Percentiles rank a stretch among this genome's conserved stretches.
Evolutionary conservation across 2,888 invertebrate genomes (phyloP).

Genomic region (Chloroclystis v-ata): DNA sequence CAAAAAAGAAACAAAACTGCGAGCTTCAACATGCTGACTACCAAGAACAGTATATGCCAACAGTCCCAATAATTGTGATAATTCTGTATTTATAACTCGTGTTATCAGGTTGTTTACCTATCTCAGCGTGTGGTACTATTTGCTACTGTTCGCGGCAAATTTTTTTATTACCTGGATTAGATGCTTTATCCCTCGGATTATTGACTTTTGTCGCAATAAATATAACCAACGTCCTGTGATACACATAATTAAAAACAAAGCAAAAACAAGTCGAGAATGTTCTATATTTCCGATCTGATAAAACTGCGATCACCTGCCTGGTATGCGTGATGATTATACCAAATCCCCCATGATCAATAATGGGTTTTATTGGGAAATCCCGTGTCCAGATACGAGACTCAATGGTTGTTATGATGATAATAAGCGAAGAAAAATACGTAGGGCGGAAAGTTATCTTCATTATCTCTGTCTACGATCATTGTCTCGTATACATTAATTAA

Average conservation of each 20-base stretch:
- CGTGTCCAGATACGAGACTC: too few species aligned
- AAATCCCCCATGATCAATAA: too few species aligned
- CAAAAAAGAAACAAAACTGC: conserved; percentile 9
- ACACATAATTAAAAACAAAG: not conserved
- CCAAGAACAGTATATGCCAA: conserved; percentile 3
- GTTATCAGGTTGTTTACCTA: conserved; percentile 8
- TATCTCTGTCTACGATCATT: too few species aligned
- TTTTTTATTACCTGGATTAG: conserved; percentile 7
- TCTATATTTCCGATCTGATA: too few species aligned
- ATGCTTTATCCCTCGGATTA: conserved; percentile 9
- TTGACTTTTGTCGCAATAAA: conserved; percentile 6
- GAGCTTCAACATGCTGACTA: conserved; percentile 11
- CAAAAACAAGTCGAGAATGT: not conserved
- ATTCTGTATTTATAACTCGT: conserved; percentile 13
- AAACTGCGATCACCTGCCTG: too few species aligned
- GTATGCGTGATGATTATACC: too few species aligned
- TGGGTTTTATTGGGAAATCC: too few species aligned
- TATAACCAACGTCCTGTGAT: too few species aligned
- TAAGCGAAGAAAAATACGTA: too few species aligned
- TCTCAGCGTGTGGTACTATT: conserved; percentile 1
- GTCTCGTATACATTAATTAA: too few species aligned
- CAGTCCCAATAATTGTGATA: not conserved
- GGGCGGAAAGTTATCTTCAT: too few species aligned
- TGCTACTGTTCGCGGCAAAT: conserved; percentile 2
- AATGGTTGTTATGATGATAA: too few species aligned